phyloP scores from a whole-genome alignment of 2,888 invertebrate species.

The Leptinotarsa rubiginosa region DNA sequence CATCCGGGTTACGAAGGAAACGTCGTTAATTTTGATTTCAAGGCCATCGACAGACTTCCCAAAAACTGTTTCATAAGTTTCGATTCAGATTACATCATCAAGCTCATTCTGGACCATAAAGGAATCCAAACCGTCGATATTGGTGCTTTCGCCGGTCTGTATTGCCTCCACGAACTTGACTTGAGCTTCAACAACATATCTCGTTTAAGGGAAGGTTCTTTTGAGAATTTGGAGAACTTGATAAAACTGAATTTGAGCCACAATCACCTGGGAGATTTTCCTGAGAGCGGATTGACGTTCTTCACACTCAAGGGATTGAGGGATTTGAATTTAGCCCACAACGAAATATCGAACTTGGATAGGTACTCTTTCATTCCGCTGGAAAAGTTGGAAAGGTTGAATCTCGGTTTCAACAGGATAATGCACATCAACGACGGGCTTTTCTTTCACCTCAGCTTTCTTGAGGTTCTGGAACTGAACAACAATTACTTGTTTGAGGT shows the following conservation, averaged over 20 bases:
- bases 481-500: conserved; percentile 49
- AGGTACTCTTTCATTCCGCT: conserved; percentile 49
- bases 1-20: conserved; percentile 50
- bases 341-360: conserved; percentile 47
- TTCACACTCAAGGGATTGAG: conserved; percentile 39
- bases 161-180: conserved; percentile 54
- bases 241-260: conserved; percentile 50
- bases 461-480: conserved; percentile 49
- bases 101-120: conserved; percentile 52
- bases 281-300: conserved; percentile 41
- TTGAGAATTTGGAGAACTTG: conserved; percentile 48
- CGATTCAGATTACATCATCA: conserved; percentile 52
- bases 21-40: conserved; percentile 48
- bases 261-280: conserved; percentile 49
- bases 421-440: conserved; percentile 50
- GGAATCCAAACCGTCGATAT: conserved; percentile 50
- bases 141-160: conserved; percentile 54
- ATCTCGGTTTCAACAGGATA: conserved; percentile 56
- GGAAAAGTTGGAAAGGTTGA: conserved; percentile 49
- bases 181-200: conserved; percentile 54
- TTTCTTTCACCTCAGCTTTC: conserved; percentile 49
- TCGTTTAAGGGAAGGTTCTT: conserved; percentile 35
- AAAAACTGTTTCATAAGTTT: conserved; percentile 55
- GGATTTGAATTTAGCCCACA: conserved; percentile 56
- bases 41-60: conserved; percentile 43